Evolutionary conservation across 2,888 invertebrate species (phyloP).

Genomic region (Griposia aprilina): DNA sequence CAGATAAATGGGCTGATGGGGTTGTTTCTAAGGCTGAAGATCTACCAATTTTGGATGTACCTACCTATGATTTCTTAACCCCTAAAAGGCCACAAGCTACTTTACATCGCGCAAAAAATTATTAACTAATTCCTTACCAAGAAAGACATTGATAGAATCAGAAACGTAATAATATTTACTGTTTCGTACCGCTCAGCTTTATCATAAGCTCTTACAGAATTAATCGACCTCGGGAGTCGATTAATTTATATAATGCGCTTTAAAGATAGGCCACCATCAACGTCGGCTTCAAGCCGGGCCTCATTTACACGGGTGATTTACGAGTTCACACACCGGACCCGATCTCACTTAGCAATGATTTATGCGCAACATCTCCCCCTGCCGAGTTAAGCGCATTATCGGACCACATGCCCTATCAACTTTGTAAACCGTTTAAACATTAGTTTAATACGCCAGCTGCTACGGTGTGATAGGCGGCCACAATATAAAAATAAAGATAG

Average conservation of each 20-base stretch:
- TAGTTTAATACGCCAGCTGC: conserved; percentile 69
- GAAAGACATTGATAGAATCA: conserved; percentile 32
- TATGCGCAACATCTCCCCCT: conserved; percentile 87
- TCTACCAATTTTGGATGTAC: background rate
- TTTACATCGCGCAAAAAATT: background rate
- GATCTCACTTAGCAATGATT: conserved; percentile 90
- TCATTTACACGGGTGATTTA: conserved; percentile 89
- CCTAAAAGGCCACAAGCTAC: background rate
- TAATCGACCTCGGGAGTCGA: conserved; percentile 73
- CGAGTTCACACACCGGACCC: conserved; percentile 89
- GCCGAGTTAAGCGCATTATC: conserved; percentile 88
- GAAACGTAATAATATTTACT: conserved; percentile 57
- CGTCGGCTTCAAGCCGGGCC: conserved; percentile 78
- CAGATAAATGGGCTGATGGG: background rate
- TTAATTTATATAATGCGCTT: conserved; percentile 80
- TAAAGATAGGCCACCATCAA: conserved; percentile 84
- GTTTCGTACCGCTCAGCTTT: conserved; percentile 41
- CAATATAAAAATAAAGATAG: conserved; percentile 38
- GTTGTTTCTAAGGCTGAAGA: background rate
- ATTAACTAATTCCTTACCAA: conserved; percentile 5
- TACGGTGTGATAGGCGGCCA: conserved; percentile 66
- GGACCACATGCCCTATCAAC: conserved; percentile 86
- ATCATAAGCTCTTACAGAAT: conserved; percentile 62
- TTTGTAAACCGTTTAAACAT: conserved; percentile 82
- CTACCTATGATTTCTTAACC: background rate